Base-by-base conservation (phyloP, 2,888 invertebrate species). In the Eilema depressum region DNA sequence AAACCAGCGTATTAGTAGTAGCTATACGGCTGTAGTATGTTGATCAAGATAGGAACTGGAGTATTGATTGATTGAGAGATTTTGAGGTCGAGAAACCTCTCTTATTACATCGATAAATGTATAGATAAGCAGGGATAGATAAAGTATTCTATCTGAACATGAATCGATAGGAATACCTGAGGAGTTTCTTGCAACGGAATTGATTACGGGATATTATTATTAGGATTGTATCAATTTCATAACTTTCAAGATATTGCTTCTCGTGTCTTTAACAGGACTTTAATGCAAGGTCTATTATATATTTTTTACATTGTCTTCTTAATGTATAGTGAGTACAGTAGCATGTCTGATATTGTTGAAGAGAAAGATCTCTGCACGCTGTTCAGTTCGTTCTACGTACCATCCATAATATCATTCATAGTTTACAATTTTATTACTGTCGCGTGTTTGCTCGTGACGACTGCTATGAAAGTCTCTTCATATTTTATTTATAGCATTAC, bases 1-100 rank as follows among this genome's bases (percentile, higher is more conserved):
- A 25, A 63, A 53, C 25, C 33, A 62, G 26, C 1, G 30, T 63
- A 37, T 61, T 25, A 41, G 33, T 20, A 12, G 23, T 30, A 56
- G 60, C 60, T 47, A n/a, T 47, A 61, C 5, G 12, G 12, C 10
- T 23, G 7, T 61, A 53, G 20, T 53, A 23, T 23, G 23, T 53
- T 20, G 5, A 53, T 53, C 53, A 10, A 53, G 61, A 53, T 53
- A 30, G 61, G 12, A 61, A 30, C 30, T 23, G n/a, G 41, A 30
- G 25, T 26, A 68, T 53, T 62, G 61, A 62, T 67, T 61, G 26
- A 61, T 67, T 23, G 14, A 47, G 4, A 33, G 26, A 41, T 41
- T 33, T 62, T 53, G 23, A 10, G 23, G 8, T 8, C 14, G 23
- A 63, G 3, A 8, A 25, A 17, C 2, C 8, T n/a, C 53, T n/a